Base-by-base conservation (phyloP, 2,113 vertebrate genomes). In the Lonchura striata region DNA sequence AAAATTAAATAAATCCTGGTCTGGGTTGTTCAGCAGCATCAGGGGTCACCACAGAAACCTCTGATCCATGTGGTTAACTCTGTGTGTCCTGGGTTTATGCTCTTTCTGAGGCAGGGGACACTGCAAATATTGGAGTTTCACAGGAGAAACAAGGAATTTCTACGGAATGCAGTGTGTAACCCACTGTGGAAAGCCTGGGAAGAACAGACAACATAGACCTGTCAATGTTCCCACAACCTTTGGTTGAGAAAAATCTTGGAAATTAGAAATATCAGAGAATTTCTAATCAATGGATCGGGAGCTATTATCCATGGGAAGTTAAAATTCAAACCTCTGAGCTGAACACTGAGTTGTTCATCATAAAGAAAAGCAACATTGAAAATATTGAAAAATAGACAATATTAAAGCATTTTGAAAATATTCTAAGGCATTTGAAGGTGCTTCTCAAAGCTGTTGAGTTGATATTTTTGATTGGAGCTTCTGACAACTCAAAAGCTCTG, bases 91-190 rank as follows among this genome's bases (percentile, higher is more conserved):
- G 7, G 39, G 42, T 11, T 92, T 72, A 2, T 3, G 6, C 18
- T 47, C n/a, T 25, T 16, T 35, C 61, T 52, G 35, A 15, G 35
- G 30, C 49, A 63, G 35, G 64, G 59, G 49, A 77, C 68, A 49
- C 53, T 8, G 53, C 64, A 90, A 94, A 88, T 83, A 78, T 70
- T 77, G 54, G 75, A 82, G 85, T 92, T 90, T 80, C 94, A 46
- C 33, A n/a, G 25, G 56, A 49, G 68, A 42, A 63, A 47, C 0
- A 8, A 10, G 27, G 28, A 50, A 37, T 66, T 72, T 49, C 42
- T 39, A 0, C 8, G 25, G 42, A 41, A 80, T 24, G 41, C 27
- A 49, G 19, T 0, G 2, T 30, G 24, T 31, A 17, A 65, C 15
- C 64, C 59, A 23, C 16, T 3, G 10, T 23, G 25, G 37, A 37